phyloP scores from a whole-genome alignment of 2,888 invertebrate genomes.

The Xestia c-nigrum region DNA sequence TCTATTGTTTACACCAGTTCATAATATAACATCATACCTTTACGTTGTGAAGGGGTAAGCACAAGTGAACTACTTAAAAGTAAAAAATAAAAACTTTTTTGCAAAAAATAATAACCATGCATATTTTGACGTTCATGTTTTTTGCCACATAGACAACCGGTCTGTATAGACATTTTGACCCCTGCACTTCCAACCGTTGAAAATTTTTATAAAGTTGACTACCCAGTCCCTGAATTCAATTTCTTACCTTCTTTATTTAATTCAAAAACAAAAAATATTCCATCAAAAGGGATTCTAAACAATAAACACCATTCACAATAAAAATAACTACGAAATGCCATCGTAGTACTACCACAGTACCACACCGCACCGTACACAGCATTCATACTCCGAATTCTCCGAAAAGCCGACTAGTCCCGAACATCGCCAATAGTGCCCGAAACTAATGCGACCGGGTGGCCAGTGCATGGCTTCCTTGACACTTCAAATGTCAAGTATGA shows the following conservation, averaged over 20 bases:
- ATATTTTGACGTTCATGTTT: no score
- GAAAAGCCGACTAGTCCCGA: conserved; percentile 17
- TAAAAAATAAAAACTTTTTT: no score
- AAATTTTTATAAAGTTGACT: no score
- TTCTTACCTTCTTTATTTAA: neutral
- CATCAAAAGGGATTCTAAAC: neutral
- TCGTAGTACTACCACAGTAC: neutral
- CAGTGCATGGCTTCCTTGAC: conserved; percentile 32
- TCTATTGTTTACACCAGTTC: no score
- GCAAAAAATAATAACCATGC: no score
- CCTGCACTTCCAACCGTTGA: no score
- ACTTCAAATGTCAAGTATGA: conserved; percentile 42
- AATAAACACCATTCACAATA: neutral
- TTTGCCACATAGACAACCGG: no score
- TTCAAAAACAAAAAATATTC: neutral
- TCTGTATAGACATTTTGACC: no score
- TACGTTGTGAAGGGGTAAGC: no score
- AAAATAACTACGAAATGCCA: neutral
- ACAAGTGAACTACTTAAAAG: no score
- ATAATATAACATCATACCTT: no score
- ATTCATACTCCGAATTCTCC: neutral
- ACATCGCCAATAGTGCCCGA: conserved; percentile 25
- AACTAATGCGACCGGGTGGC: neutral
- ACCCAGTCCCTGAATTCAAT: no score
- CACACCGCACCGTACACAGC: neutral